These are phyloP conservation scores for Sternarchorhynchus goeldii DNA, from an alignment of 2,797 vertebrate genomes.

Conservation along the genomic window DNA sequence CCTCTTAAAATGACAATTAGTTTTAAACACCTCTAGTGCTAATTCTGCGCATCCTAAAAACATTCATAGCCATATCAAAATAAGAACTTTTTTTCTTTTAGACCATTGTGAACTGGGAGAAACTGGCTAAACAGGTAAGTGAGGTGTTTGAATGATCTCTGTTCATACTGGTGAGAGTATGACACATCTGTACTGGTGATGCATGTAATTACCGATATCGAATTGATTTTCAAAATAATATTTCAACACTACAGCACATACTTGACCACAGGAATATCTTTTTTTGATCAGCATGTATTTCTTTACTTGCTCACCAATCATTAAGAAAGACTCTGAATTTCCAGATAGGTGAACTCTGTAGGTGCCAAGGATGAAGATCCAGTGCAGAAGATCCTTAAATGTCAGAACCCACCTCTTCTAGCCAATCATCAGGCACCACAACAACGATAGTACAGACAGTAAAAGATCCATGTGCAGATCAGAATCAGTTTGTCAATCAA, in stretches of 20 bases:
- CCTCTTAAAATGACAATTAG: not conserved
- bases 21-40: not conserved
- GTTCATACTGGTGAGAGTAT: not conserved
- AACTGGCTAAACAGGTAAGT: conserved; percentile 12
- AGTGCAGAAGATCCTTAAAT: not conserved
- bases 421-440: no score
- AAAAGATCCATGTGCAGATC: no score
- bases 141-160: not conserved
- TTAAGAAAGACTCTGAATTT: not conserved
- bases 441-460: no score
- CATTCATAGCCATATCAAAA: not conserved
- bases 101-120: conserved; percentile 36
- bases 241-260: not conserved
- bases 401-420: no score
- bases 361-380: not conserved
- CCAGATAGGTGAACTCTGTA: not conserved
- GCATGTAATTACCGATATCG: no score
- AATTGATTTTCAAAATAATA: not conserved
- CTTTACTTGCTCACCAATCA: not conserved
- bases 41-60: not conserved
- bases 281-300: not conserved
- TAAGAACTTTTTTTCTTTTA: conserved; percentile 20
- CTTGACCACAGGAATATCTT: not conserved
- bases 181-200: no score
- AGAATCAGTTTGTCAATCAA: conserved; percentile 1